Evolutionary conservation across 1,140 invertebrate genomes (phyloP).

Genomic region (Drosophila parabipectinata): DNA sequence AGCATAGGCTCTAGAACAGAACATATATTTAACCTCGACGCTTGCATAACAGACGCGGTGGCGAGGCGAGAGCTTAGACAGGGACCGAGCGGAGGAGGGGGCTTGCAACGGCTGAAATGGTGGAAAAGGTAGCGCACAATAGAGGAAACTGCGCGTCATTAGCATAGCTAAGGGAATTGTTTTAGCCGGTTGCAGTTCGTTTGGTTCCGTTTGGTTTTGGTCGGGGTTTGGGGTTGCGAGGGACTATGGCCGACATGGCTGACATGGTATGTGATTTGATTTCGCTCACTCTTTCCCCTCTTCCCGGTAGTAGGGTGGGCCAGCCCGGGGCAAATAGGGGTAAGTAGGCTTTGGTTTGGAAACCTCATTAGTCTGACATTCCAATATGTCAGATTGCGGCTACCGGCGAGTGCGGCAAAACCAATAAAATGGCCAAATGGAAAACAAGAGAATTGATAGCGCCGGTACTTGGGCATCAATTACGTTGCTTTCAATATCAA

Average conservation of each 20-base stretch:
- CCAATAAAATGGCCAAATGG: slow-evolving; percentile 9
- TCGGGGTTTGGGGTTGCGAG: not conserved
- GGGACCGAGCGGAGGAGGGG: not conserved
- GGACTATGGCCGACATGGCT: slow-evolving; percentile 31
- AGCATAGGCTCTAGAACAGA: slow-evolving; percentile 48
- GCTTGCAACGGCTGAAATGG: slow-evolving; percentile 33
- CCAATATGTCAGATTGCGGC: slow-evolving; percentile 56
- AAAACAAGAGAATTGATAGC: not conserved
- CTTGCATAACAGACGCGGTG: slow-evolving; percentile 14
- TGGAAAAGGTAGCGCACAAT: slow-evolving; percentile 42
- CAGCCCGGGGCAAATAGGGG: slow-evolving; percentile 35
- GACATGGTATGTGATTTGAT: slow-evolving; percentile 78
- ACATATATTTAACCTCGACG: slow-evolving; percentile 44
- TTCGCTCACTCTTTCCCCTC: slow-evolving; percentile 35
- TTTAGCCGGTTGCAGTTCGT: slow-evolving; percentile 50
- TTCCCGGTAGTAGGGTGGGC: not conserved
- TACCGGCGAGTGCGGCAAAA: slow-evolving; percentile 34
- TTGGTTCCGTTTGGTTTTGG: slow-evolving; percentile 14
- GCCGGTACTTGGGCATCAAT: slow-evolving; percentile 2
- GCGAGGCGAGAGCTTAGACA: slow-evolving; percentile 30
- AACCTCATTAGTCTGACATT: slow-evolving; percentile 74
- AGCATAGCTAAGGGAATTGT: slow-evolving; percentile 57
- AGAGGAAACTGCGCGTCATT: slow-evolving; percentile 72
- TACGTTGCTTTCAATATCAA: not conserved
- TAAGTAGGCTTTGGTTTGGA: slow-evolving; percentile 67